These are phyloP conservation scores for Gymnothorax javanicus DNA, from an alignment of 2,797 vertebrate species.

Conservation along the genomic window DNA sequence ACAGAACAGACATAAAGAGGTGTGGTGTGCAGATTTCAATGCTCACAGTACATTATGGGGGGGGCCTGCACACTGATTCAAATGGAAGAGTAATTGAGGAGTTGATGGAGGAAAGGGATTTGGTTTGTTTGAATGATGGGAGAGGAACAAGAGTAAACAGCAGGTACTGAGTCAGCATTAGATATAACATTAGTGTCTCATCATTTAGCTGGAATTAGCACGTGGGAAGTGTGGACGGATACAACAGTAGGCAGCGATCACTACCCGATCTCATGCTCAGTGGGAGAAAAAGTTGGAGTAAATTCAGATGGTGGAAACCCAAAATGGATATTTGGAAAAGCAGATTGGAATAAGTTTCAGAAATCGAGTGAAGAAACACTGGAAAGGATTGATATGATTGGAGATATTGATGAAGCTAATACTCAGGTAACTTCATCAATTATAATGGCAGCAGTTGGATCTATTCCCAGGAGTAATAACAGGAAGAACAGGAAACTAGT, in stretches of 20 bases:
- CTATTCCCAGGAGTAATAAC: constrained; percentile 15
- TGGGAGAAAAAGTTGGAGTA: not conserved
- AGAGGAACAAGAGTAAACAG: too few relatives aligned
- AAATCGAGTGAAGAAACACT: not conserved
- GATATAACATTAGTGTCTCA: not conserved
- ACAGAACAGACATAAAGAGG: too few relatives aligned
- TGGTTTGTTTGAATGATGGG: too few relatives aligned
- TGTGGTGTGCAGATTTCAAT: too few relatives aligned
- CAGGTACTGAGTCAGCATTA: not conserved
- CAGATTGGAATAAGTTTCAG: too few relatives aligned
- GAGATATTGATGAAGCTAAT: not conserved
- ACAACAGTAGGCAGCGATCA: not conserved
- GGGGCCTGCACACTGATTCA: too few relatives aligned
- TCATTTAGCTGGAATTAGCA: not conserved
- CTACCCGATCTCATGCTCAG: not conserved
- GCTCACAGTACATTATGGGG: too few relatives aligned
- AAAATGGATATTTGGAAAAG: too few relatives aligned
- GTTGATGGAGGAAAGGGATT: too few relatives aligned
- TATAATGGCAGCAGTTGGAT: not conserved
- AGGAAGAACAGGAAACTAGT: constrained; percentile 6
- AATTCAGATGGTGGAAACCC: not conserved
- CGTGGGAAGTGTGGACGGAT: not conserved
- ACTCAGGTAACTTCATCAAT: not conserved
- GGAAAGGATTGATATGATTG: not conserved
- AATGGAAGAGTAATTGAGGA: too few relatives aligned